Evolutionary conservation across 2,888 invertebrate genomes (phyloP).

Genomic region (Deroplatys truncata): DNA sequence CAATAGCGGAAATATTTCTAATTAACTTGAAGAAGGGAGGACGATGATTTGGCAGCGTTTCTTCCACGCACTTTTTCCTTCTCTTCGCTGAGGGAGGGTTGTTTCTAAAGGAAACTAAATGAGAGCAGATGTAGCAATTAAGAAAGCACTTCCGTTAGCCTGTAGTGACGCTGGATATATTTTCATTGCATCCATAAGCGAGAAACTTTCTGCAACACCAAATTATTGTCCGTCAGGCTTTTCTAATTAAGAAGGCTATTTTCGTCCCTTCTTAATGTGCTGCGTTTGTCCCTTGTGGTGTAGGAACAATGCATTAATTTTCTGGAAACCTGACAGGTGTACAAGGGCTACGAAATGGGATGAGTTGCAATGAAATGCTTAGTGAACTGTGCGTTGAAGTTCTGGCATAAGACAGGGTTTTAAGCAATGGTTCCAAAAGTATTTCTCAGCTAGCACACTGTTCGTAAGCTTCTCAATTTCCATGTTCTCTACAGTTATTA

Average conservation of each 20-base stretch:
- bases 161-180: neutral
- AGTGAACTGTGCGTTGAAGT: too few relatives aligned
- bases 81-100: neutral
- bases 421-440: too few relatives aligned
- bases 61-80: neutral
- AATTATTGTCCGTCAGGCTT: neutral
- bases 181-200: neutral
- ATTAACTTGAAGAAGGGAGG: constrained; percentile 1
- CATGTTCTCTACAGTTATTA: too few relatives aligned
- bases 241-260: neutral
- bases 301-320: too few relatives aligned
- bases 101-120: neutral
- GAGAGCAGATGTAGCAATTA: neutral
- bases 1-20: constrained; percentile 14
- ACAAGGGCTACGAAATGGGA: too few relatives aligned
- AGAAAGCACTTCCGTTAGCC: neutral
- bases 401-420: too few relatives aligned
- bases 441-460: too few relatives aligned
- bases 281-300: neutral
- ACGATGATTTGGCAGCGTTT: constrained; percentile 3
- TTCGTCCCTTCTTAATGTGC: neutral
- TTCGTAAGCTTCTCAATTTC: too few relatives aligned
- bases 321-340: too few relatives aligned
- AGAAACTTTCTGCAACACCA: neutral
- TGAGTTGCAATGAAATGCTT: too few relatives aligned